Evolutionary conservation across 2,888 invertebrate genomes (phyloP).

Genomic region (Platypus cylindrus): DNA sequence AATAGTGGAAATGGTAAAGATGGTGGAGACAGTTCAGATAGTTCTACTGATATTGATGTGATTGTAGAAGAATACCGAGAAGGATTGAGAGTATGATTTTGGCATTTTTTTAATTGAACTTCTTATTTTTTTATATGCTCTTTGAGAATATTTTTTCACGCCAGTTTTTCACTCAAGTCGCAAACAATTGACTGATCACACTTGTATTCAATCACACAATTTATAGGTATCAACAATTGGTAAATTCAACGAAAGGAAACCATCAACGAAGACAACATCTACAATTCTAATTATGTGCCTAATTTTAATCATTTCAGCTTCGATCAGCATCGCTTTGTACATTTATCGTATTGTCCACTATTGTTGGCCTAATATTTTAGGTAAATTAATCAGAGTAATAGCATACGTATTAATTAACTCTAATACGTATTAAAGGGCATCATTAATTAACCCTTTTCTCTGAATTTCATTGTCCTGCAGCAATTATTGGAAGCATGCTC

Average conservation of each 20-base stretch:
- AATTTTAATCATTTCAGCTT: constrained; percentile 21
- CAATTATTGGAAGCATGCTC: constrained; percentile 11
- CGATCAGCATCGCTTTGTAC: constrained; percentile 23
- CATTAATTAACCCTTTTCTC: too few species aligned
- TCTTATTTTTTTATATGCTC: too few species aligned
- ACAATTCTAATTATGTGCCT: constrained; percentile 24
- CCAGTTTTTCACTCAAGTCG: too few species aligned
- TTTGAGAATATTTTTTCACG: too few species aligned
- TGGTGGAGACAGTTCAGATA: constrained; percentile 43
- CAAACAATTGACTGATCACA: too few species aligned
- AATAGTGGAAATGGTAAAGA: too few species aligned
- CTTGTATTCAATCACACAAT: too few species aligned
- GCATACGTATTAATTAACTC: too few species aligned
- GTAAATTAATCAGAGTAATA: constrained; percentile 17
- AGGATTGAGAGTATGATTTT: constrained; percentile 45
- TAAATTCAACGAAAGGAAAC: constrained; percentile 25
- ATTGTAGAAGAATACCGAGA: constrained; percentile 66
- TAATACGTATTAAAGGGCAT: too few species aligned
- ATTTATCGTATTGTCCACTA: constrained; percentile 22
- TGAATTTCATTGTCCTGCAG: constrained; percentile 9
- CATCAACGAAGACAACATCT: constrained; percentile 26
- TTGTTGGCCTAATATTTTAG: constrained; percentile 24
- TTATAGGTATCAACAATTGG: constrained; percentile 30
- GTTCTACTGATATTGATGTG: constrained; percentile 65
- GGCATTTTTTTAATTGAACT: too few species aligned